Evolutionary conservation across 2,797 vertebrate species (phyloP).

Genomic region (Poeciliopsis infans): DNA sequence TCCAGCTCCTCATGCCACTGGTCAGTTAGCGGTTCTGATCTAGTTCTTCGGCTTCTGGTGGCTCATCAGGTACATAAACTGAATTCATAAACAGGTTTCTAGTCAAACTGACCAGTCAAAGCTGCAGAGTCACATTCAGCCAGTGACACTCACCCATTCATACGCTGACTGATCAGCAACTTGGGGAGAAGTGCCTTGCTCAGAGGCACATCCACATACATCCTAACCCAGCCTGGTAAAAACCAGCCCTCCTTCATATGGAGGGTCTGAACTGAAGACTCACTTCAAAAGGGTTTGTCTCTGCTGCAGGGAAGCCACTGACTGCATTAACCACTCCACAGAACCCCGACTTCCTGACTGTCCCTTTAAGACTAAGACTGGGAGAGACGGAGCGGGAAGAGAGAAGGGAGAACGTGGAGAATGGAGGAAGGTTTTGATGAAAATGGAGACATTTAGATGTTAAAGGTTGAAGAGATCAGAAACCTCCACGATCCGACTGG

Average conservation of each 20-base stretch:
- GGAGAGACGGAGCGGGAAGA: background rate
- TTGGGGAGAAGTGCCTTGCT: too few relatives aligned
- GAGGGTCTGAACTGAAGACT: background rate
- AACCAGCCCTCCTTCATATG: too few relatives aligned
- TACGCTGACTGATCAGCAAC: too few relatives aligned
- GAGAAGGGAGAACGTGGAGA: background rate
- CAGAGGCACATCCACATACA: too few relatives aligned
- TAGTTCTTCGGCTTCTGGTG: background rate
- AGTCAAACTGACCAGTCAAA: background rate
- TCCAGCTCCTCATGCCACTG: background rate
- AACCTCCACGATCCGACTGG: background rate
- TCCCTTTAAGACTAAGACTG: background rate
- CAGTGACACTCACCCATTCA: background rate
- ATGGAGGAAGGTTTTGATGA: background rate
- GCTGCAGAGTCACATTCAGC: background rate
- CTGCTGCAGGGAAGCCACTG: background rate
- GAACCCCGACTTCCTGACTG: background rate
- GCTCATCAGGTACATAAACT: background rate
- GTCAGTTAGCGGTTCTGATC: background rate
- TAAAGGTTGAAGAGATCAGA: background rate
- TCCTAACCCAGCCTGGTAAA: too few relatives aligned
- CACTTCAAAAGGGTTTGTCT: background rate
- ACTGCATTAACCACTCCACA: background rate
- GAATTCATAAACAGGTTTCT: too few relatives aligned
- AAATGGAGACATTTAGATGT: background rate